Evolutionary conservation across 2,113 vertebrate genomes (phyloP), one percentile per base, ranked within the genome.

Genomic region (Xiphophorus hellerii): DNA sequence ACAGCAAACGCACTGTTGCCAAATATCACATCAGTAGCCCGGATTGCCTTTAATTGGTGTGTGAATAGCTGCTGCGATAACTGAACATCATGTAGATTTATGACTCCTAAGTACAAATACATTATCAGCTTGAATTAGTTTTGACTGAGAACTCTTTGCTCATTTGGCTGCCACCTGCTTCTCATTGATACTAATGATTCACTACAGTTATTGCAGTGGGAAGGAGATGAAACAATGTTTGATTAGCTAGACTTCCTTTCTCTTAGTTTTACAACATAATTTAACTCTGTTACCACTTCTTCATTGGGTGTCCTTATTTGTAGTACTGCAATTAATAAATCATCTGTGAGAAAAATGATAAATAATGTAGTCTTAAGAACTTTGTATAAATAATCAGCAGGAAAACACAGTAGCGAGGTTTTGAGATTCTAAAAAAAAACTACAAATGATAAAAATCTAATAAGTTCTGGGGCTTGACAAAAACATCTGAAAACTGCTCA

Each of bases 141-240:
- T 80, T 74, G 69, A 83, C 66, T 74, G 68, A 82, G 39, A 74
- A 7, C 63, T 86, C 61, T 84, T 73, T 76, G 76, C 81, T 85
- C 78, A 78, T 85, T 87, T 87, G 69, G 77, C 71, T 82, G 81
- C 77, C 82, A 87, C 85, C 84, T 89, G 81, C 68, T 76, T 74
- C 76, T 83, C 62, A 51, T 61, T 63, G 71, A 75, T 74, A 78
- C 76, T 79, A 86, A 87, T 81, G 74, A 71, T 77, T 85, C 42
- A 62, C 60, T 67, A 69, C 60, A 79, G 77, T 83, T 72, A 74
- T 72, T 77, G 74, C 48, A 65, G 27, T 58, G 62, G 69, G 51
- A 65, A 25, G 35, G 22, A 30, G 22, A 25, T 60, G 30, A 65
- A 71, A 70, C 80, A 29, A 28, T 25, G 5, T 80, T 77, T 81